A percentile compares a stretch with the other conserved stretches of the same genome.
Conservation (phyloP, 1,140 invertebrate genomes). For the Bilobella aurantiaca region DNA sequence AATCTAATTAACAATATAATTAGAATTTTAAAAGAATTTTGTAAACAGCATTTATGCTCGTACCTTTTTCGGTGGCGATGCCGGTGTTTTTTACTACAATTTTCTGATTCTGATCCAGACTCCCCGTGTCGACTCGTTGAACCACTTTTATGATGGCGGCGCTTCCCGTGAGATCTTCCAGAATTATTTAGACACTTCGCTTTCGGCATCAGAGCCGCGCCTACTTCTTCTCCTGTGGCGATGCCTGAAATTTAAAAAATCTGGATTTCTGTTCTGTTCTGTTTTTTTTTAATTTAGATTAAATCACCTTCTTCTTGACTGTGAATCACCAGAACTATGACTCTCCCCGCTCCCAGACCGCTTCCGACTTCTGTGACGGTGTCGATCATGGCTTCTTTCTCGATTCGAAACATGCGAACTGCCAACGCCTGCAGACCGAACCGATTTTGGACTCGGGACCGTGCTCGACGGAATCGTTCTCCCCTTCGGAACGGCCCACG, state of each 20-base stretch:
- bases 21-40: too few species aligned
- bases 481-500: constrained; percentile 49
- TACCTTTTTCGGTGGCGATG: constrained; percentile 38
- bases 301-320: constrained; percentile 36
- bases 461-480: constrained; percentile 14
- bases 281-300: neutral
- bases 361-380: constrained; percentile 14
- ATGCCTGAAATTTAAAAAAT: constrained; percentile 40
- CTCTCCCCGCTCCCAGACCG: constrained; percentile 61
- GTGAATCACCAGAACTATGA: constrained; percentile 62
- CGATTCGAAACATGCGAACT: constrained; percentile 4
- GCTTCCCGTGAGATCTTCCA: constrained; percentile 58
- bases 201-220: constrained; percentile 74
- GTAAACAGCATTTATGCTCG: too few species aligned
- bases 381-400: constrained; percentile 1
- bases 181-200: constrained; percentile 72
- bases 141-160: constrained; percentile 49
- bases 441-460: constrained; percentile 30
- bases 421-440: constrained; percentile 23
- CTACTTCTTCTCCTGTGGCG: constrained; percentile 61
- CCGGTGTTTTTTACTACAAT: constrained; percentile 35
- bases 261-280: neutral
- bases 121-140: constrained; percentile 36
- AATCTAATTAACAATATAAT: neutral
- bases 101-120: constrained; percentile 49